Evolutionary conservation across 2,113 vertebrate species (phyloP), one percentile per base, ranked within the genome.

Genomic region (Calyptomena viridis): DNA sequence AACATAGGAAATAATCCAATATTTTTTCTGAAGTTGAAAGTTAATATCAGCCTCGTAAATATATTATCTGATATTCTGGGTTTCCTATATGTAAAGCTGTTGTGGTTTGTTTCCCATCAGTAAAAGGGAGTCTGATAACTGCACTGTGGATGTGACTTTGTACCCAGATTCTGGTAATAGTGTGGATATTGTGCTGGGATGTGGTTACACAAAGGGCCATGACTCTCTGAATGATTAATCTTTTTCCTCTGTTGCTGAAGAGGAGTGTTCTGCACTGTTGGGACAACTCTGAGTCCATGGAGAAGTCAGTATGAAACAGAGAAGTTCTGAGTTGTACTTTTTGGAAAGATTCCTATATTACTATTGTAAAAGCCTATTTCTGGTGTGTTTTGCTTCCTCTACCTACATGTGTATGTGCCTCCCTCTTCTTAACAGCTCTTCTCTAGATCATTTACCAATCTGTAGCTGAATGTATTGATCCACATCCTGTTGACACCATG

Each of bases 321-420:
- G 28, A 40, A 66, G 12, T 72, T 87, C 27, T 23, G n/a, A 83
- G 19, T 22, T 62, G 12, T 53, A 69, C 33, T 66, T 84, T 91
- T 39, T 71, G 40, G 60, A 74, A 78, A 71, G 35, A 47, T 68
- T 73, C 8, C 35, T 55, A 0, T 58, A 9, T 84, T 73, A 28
- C 33, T n/a, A 31, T 50, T 46, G 37, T 39, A 33, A 69, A 78
- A 39, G 25, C 31, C 17, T 67, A 15, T 46, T 91, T 94, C 17
- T 84, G 68, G 4, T 12, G 19, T 49, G 4, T 59, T 91, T 87
- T 87, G 8, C 62, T 79, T 75, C 39, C 21, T 59, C 16, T 33
- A 31, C 11, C 19, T 49, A 74, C 19, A 30, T 0, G 0, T 53
- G 21, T 27, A 12, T 74, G 19, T 30, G 18, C 0, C 1, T 78